These are phyloP conservation scores for Strix uralensis DNA, from an alignment of 2,113 vertebrate species.

Conservation along the genomic window DNA sequence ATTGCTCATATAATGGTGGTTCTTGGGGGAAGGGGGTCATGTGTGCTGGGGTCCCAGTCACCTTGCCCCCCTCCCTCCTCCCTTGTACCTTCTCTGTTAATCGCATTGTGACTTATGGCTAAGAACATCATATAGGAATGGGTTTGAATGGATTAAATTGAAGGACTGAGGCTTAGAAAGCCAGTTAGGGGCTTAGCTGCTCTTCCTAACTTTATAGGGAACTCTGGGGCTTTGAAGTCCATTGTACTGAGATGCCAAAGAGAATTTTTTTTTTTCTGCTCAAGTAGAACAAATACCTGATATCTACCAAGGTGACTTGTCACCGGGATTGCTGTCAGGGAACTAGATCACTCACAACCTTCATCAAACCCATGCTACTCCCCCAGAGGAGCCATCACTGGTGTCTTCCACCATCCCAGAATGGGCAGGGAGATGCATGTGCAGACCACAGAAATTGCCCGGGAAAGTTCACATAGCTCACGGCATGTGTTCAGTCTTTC, in stretches of 20 bases:
- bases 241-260: not conserved
- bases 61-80: not conserved
- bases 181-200: conserved; percentile 37
- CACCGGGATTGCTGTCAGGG: not conserved
- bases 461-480: not conserved
- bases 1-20: not conserved
- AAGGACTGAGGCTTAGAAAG: conserved; percentile 31
- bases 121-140: not conserved
- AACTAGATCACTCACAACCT: not conserved
- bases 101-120: not conserved
- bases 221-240: not conserved
- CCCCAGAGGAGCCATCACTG: not conserved
- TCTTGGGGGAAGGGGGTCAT: not conserved
- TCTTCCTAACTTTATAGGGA: conserved; percentile 1
- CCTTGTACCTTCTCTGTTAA: not conserved
- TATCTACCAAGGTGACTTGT: not conserved
- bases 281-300: not conserved
- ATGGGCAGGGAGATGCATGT: not conserved
- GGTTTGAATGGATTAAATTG: conserved; percentile 49
- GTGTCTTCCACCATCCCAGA: not conserved
- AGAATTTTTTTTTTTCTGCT: not conserved
- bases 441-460: not conserved
- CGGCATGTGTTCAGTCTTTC: not conserved
- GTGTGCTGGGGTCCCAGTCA: not conserved
- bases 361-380: not conserved